Percentiles rank a stretch among this genome's conserved stretches.
Conservation (phyloP, 2,888 invertebrate species). For the Ectropis crepuscularia region DNA sequence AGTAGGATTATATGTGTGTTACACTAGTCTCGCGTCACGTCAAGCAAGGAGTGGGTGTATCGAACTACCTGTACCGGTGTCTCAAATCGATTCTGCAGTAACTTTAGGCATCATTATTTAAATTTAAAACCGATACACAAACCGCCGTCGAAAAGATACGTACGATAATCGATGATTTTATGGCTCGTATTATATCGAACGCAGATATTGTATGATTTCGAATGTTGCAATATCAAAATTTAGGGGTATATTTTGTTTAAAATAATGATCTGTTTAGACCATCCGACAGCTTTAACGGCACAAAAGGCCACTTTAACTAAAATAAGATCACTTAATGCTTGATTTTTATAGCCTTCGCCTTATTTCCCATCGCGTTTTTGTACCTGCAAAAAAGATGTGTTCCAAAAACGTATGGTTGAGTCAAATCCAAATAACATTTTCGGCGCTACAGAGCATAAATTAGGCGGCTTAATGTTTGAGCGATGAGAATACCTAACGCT, state of each 20-base stretch:
- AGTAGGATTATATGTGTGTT: constrained; percentile 16
- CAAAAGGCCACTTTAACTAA: constrained; percentile 53
- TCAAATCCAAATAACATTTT: constrained; percentile 58
- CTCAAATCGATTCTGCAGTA: constrained; percentile 32
- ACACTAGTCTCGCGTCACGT: constrained; percentile 38
- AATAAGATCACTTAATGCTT: constrained; percentile 59
- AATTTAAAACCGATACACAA: constrained; percentile 36
- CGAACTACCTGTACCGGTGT: constrained; percentile 32
- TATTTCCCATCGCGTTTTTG: constrained; percentile 58
- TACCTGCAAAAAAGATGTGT: constrained; percentile 63
- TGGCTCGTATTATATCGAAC: constrained; percentile 48
- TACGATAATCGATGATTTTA: constrained; percentile 49
- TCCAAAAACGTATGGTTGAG: constrained; percentile 60
- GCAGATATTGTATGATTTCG: constrained; percentile 51
- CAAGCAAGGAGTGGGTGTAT: constrained; percentile 27
- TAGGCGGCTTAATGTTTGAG: constrained; percentile 59
- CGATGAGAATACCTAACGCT: constrained; percentile 54
- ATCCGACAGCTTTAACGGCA: constrained; percentile 52
- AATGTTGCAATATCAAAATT: constrained; percentile 53
- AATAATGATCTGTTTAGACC: constrained; percentile 52
- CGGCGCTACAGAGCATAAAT: constrained; percentile 61
- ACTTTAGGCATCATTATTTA: constrained; percentile 39
- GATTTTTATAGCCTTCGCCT: constrained; percentile 57
- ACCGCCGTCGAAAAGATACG: constrained; percentile 37
- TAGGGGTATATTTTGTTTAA: constrained; percentile 51